These are phyloP conservation scores for Odontocolon sp. DNA, from an alignment of 2,888 invertebrate genomes.

Conservation along the genomic window DNA sequence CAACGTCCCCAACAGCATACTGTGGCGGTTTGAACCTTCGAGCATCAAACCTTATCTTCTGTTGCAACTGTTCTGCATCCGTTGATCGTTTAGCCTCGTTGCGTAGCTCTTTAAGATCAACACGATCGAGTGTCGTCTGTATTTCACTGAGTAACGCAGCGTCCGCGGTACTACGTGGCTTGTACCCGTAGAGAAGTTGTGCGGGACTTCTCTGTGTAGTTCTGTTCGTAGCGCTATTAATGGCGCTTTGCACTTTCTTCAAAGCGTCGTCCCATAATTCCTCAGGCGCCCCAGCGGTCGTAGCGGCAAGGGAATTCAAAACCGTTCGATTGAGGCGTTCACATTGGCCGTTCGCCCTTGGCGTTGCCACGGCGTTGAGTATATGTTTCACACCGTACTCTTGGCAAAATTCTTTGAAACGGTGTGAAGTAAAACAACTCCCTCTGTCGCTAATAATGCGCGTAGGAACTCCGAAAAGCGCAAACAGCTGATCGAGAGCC, in stretches of 20 bases:
- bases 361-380: conserved; percentile 70
- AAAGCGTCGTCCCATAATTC: conserved; percentile 66
- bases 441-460: conserved; percentile 74
- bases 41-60: conserved; percentile 55
- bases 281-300: conserved; percentile 55
- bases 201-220: conserved; percentile 50
- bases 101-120: conserved; percentile 51
- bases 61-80: conserved; percentile 45
- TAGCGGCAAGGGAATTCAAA: conserved; percentile 64
- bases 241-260: conserved; percentile 59
- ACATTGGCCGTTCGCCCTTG: conserved; percentile 75
- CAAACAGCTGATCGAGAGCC: conserved; percentile 67
- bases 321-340: conserved; percentile 72
- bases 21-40: conserved; percentile 45
- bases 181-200: conserved; percentile 58
- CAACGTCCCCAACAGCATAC: conserved; percentile 60
- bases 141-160: conserved; percentile 37
- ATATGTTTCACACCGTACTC: conserved; percentile 69
- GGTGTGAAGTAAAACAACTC: conserved; percentile 72
- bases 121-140: conserved; percentile 45
- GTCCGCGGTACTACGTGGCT: conserved; percentile 54
- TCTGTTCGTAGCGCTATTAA: conserved; percentile 64
- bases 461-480: conserved; percentile 67
- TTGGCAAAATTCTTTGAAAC: conserved; percentile 72
- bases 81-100: conserved; percentile 45